A percentile compares a stretch with the other conserved stretches of the same genome.
phyloP scores from a whole-genome alignment of 2,797 vertebrate genomes.

The Poecilia wingei region DNA sequence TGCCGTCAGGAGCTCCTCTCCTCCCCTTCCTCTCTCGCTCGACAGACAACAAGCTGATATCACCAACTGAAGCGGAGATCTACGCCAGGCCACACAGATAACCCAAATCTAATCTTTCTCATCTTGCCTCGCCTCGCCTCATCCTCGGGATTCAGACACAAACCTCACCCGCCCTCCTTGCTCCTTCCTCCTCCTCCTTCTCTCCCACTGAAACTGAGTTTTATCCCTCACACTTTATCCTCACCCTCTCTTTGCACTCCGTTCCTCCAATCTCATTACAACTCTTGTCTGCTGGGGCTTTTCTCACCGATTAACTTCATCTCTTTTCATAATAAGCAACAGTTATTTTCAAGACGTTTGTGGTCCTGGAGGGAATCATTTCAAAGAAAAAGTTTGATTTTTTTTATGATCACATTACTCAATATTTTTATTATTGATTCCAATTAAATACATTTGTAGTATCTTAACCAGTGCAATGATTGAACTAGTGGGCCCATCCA shows the following conservation, averaged over 20 bases:
- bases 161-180: slow-evolving; percentile 12
- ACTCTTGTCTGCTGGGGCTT: slow-evolving; percentile 17
- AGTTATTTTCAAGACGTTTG: slow-evolving; percentile 27
- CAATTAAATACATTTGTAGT: neutral
- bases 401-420: neutral
- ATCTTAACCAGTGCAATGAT: neutral
- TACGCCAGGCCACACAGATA: slow-evolving; percentile 60
- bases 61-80: slow-evolving; percentile 41
- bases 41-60: slow-evolving; percentile 47
- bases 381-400: neutral
- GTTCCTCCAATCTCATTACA: slow-evolving; percentile 51
- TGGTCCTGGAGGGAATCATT: slow-evolving; percentile 8
- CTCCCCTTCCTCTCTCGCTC: slow-evolving; percentile 24
- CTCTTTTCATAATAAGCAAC: slow-evolving; percentile 31
- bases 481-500: neutral
- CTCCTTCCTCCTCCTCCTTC: neutral
- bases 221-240: slow-evolving; percentile 50
- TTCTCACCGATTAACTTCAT: slow-evolving; percentile 37
- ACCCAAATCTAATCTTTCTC: slow-evolving; percentile 61
- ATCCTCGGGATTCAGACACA: slow-evolving; percentile 30
- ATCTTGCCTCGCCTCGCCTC: slow-evolving; percentile 48
- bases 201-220: slow-evolving; percentile 36
- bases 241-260: slow-evolving; percentile 26
- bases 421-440: neutral
- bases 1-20: slow-evolving; percentile 50